phyloP scores from a whole-genome alignment of 1,140 invertebrate genomes.

The Drosophila bipectinata region DNA sequence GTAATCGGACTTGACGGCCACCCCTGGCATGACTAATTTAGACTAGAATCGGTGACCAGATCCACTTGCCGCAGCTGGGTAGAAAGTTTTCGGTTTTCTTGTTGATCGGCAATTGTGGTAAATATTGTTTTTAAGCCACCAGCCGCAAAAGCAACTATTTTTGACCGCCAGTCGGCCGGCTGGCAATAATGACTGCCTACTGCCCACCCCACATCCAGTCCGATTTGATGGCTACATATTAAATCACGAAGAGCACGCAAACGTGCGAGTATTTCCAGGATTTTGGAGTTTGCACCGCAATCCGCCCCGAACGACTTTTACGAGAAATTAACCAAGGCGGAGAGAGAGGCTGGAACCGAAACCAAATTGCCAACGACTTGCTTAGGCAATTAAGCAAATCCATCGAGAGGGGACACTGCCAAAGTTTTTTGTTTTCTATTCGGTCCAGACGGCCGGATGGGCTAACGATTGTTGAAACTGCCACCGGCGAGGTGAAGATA shows the following conservation, averaged over 20 bases:
- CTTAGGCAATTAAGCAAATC: slow-evolving; percentile 59
- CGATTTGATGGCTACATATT: slow-evolving; percentile 57
- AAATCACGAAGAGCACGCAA: slow-evolving; percentile 56
- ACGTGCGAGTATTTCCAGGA: slow-evolving; percentile 48
- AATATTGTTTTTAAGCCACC: slow-evolving; percentile 54
- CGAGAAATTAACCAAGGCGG: slow-evolving; percentile 44
- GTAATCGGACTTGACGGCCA: slow-evolving; percentile 41
- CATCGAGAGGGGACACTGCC: slow-evolving; percentile 29
- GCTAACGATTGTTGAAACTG: slow-evolving; percentile 33
- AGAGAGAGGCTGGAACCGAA: slow-evolving; percentile 26
- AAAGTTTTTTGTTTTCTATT: slow-evolving; percentile 2
- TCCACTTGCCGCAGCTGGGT: slow-evolving; percentile 35
- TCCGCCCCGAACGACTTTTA: slow-evolving; percentile 62
- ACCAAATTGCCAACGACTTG: slow-evolving; percentile 33
- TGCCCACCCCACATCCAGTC: slow-evolving; percentile 42
- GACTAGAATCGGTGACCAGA: slow-evolving; percentile 3
- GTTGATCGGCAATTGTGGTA: slow-evolving; percentile 21
- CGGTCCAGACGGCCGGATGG: slow-evolving; percentile 37
- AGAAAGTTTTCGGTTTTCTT: slow-evolving; percentile 58
- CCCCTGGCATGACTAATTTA: not conserved
- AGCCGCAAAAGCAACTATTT: slow-evolving; percentile 31
- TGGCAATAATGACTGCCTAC: slow-evolving; percentile 52
- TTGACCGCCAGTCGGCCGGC: slow-evolving; percentile 23
- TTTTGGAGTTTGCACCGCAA: slow-evolving; percentile 7
- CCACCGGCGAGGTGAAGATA: slow-evolving; percentile 21